These are phyloP conservation scores for Apogon talboti DNA, from an alignment of 2,797 vertebrate genomes.

Conservation along the genomic window DNA sequence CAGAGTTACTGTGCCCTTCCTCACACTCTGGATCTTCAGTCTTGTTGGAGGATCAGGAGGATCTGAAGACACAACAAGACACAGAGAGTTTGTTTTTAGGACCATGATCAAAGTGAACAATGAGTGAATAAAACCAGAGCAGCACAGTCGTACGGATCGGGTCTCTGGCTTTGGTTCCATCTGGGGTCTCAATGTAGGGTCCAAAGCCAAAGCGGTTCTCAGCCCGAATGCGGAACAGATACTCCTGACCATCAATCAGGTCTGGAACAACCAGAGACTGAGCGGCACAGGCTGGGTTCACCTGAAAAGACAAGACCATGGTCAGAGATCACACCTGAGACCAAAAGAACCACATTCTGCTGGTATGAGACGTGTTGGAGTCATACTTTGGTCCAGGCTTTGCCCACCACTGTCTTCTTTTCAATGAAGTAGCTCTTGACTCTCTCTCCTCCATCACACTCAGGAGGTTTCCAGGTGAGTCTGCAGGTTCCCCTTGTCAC, in stretches of 20 bases:
- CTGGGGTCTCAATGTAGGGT: conserved; percentile 84
- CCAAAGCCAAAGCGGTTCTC: conserved; percentile 95
- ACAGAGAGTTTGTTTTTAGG: background rate
- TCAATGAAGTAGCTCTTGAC: conserved; percentile 97
- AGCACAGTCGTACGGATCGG: conserved; percentile 87
- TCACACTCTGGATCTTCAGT: conserved; percentile 91
- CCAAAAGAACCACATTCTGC: too few relatives aligned
- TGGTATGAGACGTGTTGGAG: background rate
- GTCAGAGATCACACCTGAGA: background rate
- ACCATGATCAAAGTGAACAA: too few relatives aligned
- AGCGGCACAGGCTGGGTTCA: conserved; percentile 90
- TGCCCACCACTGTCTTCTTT: conserved; percentile 92
- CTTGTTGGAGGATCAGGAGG: conserved; percentile 96
- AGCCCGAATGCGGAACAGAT: conserved; percentile 94
- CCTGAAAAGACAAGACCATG: conserved; percentile 57
- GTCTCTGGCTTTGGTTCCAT: conserved; percentile 90
- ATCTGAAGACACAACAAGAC: conserved; percentile 77
- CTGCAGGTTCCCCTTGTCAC: conserved; percentile 93
- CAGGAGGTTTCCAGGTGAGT: conserved; percentile 96
- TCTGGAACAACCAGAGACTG: conserved; percentile 93
- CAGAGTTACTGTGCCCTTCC: conserved; percentile 89
- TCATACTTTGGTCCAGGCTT: conserved; percentile 93
- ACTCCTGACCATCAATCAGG: conserved; percentile 91
- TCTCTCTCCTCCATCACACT: conserved; percentile 93
- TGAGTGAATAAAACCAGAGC: background rate